Evolutionary conservation across 1,140 invertebrate genomes (phyloP), one percentile per base, ranked within the genome.

Genomic region (Drosophila pseudoobscura): DNA sequence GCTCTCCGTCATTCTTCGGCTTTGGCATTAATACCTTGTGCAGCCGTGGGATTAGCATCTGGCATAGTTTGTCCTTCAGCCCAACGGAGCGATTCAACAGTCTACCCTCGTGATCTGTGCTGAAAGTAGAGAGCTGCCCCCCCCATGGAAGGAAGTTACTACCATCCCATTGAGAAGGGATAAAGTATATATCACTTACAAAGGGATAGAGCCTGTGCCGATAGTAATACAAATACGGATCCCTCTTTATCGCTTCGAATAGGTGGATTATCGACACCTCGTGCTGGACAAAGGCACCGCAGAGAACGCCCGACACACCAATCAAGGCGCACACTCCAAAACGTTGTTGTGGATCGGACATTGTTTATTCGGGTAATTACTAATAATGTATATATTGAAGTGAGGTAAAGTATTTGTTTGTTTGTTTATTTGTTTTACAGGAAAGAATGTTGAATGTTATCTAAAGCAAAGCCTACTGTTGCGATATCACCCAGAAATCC

Each of bases 211-310:
- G 63, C 44, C 73, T 79, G 1, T 66, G 54, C 0, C 76, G 74
- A 39, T 73, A 15, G 31, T 73, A 46, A 39, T 63, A 76, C 6
- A 76, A n/a, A 35, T 79, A 47, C 0, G 76, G 76, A 49, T 79
- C 76, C n/a, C 20, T 68, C 26, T 17, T 15, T 1, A 79, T 72
- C 8, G 68, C 49, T 26, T 44, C 26, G 24, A 73, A 72, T 6
- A 79, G 44, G 9, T 76, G 51, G 11, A 55, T 54, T 11, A 73
- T 60, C 0, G 74, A 55, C 6, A 49, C 49, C 31, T 79, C 76
- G n/a, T 73, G 76, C 17, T 79, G 76, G 24, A 66, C 76, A 22
- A 63, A 73, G 3, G 63, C 74, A 2, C 76, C 76, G 22, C 69
- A 76, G 0, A 79, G 44, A 15, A 79, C 64, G 8, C 76, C 73